Percentiles rank a stretch among this genome's conserved stretches.
These are phyloP conservation scores for Yponomeuta sedellus DNA, from an alignment of 2,888 invertebrate genomes.

Conservation along the genomic window DNA sequence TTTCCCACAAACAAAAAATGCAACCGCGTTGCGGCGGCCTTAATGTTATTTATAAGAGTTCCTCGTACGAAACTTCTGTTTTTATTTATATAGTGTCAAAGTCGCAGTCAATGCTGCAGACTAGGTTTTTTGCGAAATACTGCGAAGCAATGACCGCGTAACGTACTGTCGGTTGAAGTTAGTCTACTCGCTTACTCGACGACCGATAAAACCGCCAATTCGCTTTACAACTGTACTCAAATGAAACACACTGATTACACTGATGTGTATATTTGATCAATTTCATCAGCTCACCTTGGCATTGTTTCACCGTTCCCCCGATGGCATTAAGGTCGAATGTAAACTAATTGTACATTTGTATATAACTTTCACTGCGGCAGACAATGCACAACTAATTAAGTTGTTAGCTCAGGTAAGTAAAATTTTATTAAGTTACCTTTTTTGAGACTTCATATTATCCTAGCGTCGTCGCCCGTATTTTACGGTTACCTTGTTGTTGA, in stretches of 20 bases:
- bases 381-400: not conserved
- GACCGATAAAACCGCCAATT: conserved; percentile 21
- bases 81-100: not conserved
- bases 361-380: not conserved
- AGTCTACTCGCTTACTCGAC: conserved; percentile 1
- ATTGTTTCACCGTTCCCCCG: not conserved
- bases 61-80: not conserved
- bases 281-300: conserved; percentile 9
- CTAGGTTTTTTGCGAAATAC: conserved; percentile 25
- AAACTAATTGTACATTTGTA: not conserved
- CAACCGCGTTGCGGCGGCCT: too few relatives aligned
- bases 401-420: not conserved
- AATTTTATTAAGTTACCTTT: not conserved
- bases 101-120: not conserved
- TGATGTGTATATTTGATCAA: conserved; percentile 17
- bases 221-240: not conserved
- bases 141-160: conserved; percentile 30
- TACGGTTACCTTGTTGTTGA: too few relatives aligned
- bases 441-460: not conserved
- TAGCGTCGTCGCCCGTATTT: too few relatives aligned
- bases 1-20: too few relatives aligned
- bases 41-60: too few relatives aligned
- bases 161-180: conserved; percentile 23
- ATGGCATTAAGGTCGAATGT: not conserved
- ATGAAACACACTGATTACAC: too few relatives aligned